Base-by-base conservation (phyloP, 2,888 invertebrate species). In the Empis livida region DNA sequence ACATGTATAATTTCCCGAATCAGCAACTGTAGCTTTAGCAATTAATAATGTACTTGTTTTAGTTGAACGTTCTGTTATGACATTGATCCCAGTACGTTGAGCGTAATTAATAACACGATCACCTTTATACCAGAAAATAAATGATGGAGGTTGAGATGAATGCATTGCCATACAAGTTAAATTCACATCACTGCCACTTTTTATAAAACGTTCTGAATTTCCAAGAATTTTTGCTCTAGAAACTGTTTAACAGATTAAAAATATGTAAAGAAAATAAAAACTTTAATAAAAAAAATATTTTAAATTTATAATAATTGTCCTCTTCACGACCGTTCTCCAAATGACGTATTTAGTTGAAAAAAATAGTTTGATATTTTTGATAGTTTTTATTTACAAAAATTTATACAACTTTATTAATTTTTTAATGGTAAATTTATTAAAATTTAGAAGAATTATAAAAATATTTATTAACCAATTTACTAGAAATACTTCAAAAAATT, bases 1-100 rank as follows among this genome's bases (percentile, higher is more conserved):
- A 67, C 88, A 88, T 44, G 88, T 89, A 64, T 88, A 89, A 73
- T 88, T 87, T 57, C 88, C 88, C 38, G 85, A 85, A 71, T 87
- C 86, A 43, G 80, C 72, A 13, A 85, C 77, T 53, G 82, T 77
- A 14, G 88, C 88, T 59, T 85, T 80, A 44, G 86, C 84, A 58
- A 89, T 85, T 56, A 87, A 75, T 49, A 89, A 75, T 54, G 85
- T 80, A 54, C 86, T 85, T 47, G 87, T 87, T 42, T 84, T 80
- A 32, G 83, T 79, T 35, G 84, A 80, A 63, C 85, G 84, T 66
- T 87, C 86, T 10, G 87, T 87, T 66, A 86, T 85, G 55, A 89
- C 76, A 63, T 83, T 84, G 62, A 89, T 85, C 43, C 88, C 87
- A 45, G 84, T 86, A 49, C 86, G 76, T 49, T 77, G 83, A 6